Conservation (phyloP, 2,113 vertebrate genomes). For the Tursiops truncatus region DNA sequence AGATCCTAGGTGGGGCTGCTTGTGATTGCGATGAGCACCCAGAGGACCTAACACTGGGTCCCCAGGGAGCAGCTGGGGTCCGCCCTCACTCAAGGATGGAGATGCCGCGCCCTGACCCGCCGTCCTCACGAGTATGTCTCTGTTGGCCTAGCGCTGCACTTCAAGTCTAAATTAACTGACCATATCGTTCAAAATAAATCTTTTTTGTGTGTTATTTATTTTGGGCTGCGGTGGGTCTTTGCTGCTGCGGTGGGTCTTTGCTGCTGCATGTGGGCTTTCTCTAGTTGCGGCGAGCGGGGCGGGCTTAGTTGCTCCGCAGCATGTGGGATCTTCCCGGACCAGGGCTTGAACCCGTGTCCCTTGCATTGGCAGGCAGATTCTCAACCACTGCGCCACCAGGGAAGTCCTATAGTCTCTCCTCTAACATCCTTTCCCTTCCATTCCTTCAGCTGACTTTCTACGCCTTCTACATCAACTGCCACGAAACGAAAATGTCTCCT, state of each 20-base stretch:
- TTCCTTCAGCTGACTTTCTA: background rate
- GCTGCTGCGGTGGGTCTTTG: too few species aligned
- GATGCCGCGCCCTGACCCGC: background rate
- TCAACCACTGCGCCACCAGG: too few species aligned
- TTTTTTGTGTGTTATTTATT: background rate
- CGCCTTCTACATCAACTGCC: background rate
- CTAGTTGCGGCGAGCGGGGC: too few species aligned
- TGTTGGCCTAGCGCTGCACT: background rate
- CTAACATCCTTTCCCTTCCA: background rate
- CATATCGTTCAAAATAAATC: background rate
- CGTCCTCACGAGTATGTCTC: background rate
- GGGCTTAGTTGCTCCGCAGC: too few species aligned
- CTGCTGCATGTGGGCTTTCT: too few species aligned
- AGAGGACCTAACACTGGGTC: background rate
- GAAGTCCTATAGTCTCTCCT: background rate
- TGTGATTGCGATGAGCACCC: background rate
- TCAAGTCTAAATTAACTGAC: background rate
- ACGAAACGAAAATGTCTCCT: background rate
- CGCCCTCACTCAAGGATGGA: background rate
- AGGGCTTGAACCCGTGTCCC: too few species aligned
- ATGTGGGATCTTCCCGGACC: too few species aligned
- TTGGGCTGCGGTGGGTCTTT: too few species aligned
- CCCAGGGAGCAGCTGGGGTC: rapidly evolving
- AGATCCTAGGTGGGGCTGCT: background rate
- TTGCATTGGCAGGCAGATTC: too few species aligned